phyloP scores from a whole-genome alignment of 2,113 vertebrate genomes.

The Numenius arquata region DNA sequence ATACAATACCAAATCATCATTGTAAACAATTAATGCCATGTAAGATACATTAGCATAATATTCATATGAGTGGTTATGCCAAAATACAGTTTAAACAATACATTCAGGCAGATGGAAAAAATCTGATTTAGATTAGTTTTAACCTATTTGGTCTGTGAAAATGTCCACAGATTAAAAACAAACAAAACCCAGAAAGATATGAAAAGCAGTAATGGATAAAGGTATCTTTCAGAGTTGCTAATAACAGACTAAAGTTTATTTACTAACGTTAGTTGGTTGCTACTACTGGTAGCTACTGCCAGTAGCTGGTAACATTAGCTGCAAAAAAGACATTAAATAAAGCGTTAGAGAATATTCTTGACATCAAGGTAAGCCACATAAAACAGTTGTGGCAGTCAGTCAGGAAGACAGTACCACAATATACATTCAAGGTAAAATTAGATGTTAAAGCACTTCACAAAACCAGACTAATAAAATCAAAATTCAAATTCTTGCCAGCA shows the following conservation, averaged over 20 bases:
- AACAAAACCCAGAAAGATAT: background rate
- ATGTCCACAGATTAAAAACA: background rate
- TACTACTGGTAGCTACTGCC: no score
- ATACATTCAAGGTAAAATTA: background rate
- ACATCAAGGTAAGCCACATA: background rate
- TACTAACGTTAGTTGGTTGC: background rate
- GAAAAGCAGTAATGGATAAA: background rate
- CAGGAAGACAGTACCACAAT: background rate
- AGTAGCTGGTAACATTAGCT: no score
- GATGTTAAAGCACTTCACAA: background rate
- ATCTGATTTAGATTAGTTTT: background rate
- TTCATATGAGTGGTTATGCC: background rate
- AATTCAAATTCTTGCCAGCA: background rate
- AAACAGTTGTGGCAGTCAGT: background rate
- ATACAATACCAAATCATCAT: background rate
- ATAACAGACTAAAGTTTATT: background rate
- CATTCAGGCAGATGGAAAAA: background rate
- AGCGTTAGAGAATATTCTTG: background rate
- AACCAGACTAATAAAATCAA: slow-evolving; percentile 2
- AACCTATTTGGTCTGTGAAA: background rate
- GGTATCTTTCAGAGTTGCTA: background rate
- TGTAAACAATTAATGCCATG: background rate
- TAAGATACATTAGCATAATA: background rate
- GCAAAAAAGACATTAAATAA: background rate
- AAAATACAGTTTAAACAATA: background rate